Conservation (phyloP, 2,888 invertebrate species). For the Rhingia rostrata region DNA sequence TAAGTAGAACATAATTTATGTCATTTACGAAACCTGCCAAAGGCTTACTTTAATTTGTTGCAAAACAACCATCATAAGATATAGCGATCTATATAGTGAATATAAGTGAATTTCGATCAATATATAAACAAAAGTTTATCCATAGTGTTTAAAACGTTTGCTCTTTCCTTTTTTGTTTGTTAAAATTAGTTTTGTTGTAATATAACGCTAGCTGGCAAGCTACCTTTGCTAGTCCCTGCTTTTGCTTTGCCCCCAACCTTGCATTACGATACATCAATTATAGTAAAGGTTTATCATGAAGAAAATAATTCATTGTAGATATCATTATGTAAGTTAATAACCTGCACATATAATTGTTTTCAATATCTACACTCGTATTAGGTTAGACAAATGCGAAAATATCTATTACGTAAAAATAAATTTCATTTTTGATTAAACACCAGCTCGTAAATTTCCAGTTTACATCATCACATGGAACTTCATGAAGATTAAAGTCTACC, state of each 20-base stretch:
- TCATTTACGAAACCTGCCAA: too few relatives aligned
- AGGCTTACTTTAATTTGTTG: too few relatives aligned
- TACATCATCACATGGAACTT: constrained; percentile 94
- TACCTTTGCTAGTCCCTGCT: too few relatives aligned
- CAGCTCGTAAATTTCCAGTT: constrained; percentile 84
- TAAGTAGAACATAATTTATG: too few relatives aligned
- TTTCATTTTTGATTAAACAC: constrained; percentile 67
- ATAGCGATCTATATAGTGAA: too few relatives aligned
- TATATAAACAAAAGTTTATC: too few relatives aligned
- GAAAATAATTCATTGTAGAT: constrained; percentile 38
- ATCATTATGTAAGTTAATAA: constrained; percentile 43
- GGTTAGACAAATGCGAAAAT: constrained; percentile 31
- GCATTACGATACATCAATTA: constrained; percentile 18
- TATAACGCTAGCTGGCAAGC: too few relatives aligned
- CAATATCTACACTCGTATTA: constrained; percentile 18
- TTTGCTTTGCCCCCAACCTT: constrained; percentile 49
- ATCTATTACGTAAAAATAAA: constrained; percentile 35
- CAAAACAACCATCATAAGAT: too few relatives aligned
- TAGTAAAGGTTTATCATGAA: not conserved
- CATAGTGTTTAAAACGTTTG: too few relatives aligned
- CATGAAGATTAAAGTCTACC: constrained; percentile 91
- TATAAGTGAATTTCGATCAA: too few relatives aligned
- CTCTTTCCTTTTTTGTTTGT: too few relatives aligned
- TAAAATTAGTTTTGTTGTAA: too few relatives aligned
- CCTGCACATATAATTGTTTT: constrained; percentile 21